Evolutionary conservation across 2,797 vertebrate genomes (phyloP), one percentile per base, ranked within the genome.

Genomic region (Argentina silus): DNA sequence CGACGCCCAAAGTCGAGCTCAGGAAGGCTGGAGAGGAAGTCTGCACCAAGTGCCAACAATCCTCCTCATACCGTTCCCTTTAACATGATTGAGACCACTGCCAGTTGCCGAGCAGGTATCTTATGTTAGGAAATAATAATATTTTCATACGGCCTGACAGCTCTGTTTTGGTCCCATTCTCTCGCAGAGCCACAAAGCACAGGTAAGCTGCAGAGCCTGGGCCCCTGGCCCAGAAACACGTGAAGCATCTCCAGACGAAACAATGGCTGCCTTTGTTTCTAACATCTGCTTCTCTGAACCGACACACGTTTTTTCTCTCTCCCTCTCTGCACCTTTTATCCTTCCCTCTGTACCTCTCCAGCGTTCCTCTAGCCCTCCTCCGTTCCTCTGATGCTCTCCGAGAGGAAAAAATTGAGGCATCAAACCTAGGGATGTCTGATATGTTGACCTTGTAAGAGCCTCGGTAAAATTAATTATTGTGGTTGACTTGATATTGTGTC

Each of bases 191-290:
- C 91, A 91, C 88, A 92, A 89, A 92, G 89, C 90, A 91, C 92
- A 95, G 93, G 94, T 95, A 94, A 95, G 92, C 90, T 92, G 85
- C 86, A 78, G 86, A 87, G 88, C 89, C 91, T 92, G 91, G 93
- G 94, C 92, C 90, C 77, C 78, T 81, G 87, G 92, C 93, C 93
- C 91, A 93, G 89, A 93, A 90, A 92, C 86, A 91, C 84, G 89
- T 81, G 89, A 92, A 91, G 89, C 88, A 93, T 93, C 90, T 87
- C 87, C 90, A 81, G 78, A 86, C 80, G 85, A 92, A 95, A 96
- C 94, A 96, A 95, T 93, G 91, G 83, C 83, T 75, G 85, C 88
- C 92, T 95, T 95, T 96, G 93, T 95, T 94, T 89, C 87, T 88
- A 89, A 88, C 93, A 95, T 93, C 92, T 94, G 93, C 90, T 91